phyloP scores from a whole-genome alignment of 2,113 vertebrate genomes.

The Cheilinus undulatus region DNA sequence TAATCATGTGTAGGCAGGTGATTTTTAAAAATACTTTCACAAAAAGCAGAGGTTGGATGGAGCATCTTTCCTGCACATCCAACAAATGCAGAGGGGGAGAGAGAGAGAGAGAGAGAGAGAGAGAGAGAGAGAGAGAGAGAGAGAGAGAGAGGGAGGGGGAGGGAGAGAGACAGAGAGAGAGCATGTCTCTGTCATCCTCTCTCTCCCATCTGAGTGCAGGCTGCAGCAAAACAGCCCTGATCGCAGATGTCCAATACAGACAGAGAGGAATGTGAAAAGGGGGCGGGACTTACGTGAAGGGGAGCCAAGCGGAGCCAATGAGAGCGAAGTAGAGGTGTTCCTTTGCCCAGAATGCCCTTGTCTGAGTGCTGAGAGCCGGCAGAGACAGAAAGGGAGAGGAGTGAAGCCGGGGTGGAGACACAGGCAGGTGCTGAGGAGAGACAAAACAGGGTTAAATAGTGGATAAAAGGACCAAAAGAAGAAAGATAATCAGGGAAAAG shows the following conservation, averaged over 20 bases:
- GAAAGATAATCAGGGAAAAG: slow-evolving; percentile 31
- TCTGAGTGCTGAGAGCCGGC: slow-evolving; percentile 57
- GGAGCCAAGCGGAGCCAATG: slow-evolving; percentile 60
- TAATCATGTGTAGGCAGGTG: slow-evolving; percentile 26
- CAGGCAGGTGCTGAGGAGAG: slow-evolving; percentile 59
- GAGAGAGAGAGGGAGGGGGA: slow-evolving; percentile 30
- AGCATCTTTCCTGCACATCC: slow-evolving; percentile 22
- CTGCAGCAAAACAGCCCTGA: slow-evolving; percentile 67
- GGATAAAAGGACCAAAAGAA: slow-evolving; percentile 2
- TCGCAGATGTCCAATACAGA: slow-evolving; percentile 63
- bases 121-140: slow-evolving; percentile 20
- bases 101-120: slow-evolving; percentile 21
- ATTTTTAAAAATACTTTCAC: slow-evolving; percentile 50
- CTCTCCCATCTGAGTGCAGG: slow-evolving; percentile 55
- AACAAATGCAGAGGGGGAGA: slow-evolving; percentile 24
- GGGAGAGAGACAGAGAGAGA: slow-evolving; percentile 26
- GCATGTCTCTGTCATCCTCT: slow-evolving; percentile 50
- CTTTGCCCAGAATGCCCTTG: slow-evolving; percentile 72
- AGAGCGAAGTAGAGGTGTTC: slow-evolving; percentile 68
- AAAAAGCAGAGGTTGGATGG: slow-evolving; percentile 11
- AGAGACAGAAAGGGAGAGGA: slow-evolving; percentile 58
- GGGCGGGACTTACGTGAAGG: slow-evolving; percentile 62
- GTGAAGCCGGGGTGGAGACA: slow-evolving; percentile 41
- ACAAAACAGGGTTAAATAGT: neutral
- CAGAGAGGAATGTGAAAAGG: slow-evolving; percentile 41